These are phyloP conservation scores for Dicrurus megarhynchus DNA, from an alignment of 2,113 vertebrate species.

Conservation along the genomic window DNA sequence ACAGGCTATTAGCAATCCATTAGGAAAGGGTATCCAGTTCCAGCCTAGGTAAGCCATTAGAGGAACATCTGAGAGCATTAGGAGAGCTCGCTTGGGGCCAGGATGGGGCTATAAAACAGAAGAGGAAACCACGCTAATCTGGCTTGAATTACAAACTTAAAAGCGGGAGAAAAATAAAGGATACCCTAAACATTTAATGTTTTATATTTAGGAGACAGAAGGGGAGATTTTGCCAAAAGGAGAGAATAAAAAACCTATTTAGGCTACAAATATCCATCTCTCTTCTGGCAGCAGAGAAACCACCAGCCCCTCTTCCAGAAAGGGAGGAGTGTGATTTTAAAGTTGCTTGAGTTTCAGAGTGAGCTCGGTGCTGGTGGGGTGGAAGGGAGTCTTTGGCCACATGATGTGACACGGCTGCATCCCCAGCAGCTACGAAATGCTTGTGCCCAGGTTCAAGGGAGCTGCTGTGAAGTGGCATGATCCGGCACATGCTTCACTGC, in stretches of 20 bases:
- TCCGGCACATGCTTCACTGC: rapidly evolving
- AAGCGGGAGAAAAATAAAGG: conserved; percentile 59
- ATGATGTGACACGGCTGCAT: rapidly evolving
- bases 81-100: conserved; percentile 67
- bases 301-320: background rate
- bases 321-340: background rate
- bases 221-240: conserved; percentile 49
- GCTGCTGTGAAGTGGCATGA: background rate
- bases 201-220: conserved; percentile 66
- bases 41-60: conserved; percentile 78
- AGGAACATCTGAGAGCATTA: conserved; percentile 74
- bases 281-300: conserved; percentile 28
- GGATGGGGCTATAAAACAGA: conserved; percentile 64
- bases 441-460: rapidly evolving
- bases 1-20: conserved; percentile 82
- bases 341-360: background rate
- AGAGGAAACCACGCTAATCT: conserved; percentile 71
- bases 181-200: conserved; percentile 68
- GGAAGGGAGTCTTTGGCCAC: background rate
- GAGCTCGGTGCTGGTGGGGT: background rate
- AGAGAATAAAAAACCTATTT: conserved; percentile 27
- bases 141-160: conserved; percentile 76
- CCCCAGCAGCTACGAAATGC: background rate
- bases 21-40: conserved; percentile 76
- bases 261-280: conserved; percentile 15